Conservation (phyloP, 2,113 vertebrate genomes). For the Pseudorhombus dupliciocellatus region DNA sequence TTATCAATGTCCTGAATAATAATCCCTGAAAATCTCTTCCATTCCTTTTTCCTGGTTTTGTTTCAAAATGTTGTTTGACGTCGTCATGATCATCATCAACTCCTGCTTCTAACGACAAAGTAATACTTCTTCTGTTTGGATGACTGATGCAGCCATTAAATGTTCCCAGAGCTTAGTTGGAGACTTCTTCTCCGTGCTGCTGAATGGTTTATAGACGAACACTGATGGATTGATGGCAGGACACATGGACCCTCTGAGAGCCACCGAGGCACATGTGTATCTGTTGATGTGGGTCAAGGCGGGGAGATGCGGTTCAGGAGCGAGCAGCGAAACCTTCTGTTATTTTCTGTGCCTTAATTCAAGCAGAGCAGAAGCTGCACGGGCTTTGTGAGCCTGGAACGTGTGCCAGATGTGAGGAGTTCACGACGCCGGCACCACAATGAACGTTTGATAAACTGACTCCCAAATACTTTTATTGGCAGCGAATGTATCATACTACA, state of each 20-base stretch:
- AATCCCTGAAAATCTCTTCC: constrained; percentile 17
- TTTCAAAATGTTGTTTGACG: constrained; percentile 30
- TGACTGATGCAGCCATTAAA: constrained; percentile 21
- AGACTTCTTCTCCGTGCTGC: constrained; percentile 19
- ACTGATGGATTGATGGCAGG: constrained; percentile 45
- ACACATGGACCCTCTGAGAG: constrained; percentile 35
- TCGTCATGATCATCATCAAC: constrained; percentile 21
- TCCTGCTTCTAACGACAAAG: constrained; percentile 2
- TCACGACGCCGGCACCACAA: constrained; percentile 6
- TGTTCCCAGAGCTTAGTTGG: constrained; percentile 14
- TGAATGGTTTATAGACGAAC: constrained; percentile 33
- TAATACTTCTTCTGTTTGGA: constrained; percentile 16
- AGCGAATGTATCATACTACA: neutral
- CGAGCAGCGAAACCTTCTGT: constrained; percentile 13
- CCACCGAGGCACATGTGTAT: constrained; percentile 22
- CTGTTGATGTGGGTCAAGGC: constrained; percentile 54
- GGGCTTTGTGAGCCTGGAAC: neutral
- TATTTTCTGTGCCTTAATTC: constrained; percentile 17
- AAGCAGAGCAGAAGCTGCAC: neutral
- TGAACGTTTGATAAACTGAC: constrained; percentile 1
- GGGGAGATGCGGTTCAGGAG: constrained; percentile 50
- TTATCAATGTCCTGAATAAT: neutral
- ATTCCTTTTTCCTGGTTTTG: constrained; percentile 13
- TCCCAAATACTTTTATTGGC: constrained; percentile 12
- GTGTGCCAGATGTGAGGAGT: constrained; percentile 41